Base-by-base conservation (phyloP, 2,888 invertebrate species). In the Caenorhabditis drosophilae region DNA sequence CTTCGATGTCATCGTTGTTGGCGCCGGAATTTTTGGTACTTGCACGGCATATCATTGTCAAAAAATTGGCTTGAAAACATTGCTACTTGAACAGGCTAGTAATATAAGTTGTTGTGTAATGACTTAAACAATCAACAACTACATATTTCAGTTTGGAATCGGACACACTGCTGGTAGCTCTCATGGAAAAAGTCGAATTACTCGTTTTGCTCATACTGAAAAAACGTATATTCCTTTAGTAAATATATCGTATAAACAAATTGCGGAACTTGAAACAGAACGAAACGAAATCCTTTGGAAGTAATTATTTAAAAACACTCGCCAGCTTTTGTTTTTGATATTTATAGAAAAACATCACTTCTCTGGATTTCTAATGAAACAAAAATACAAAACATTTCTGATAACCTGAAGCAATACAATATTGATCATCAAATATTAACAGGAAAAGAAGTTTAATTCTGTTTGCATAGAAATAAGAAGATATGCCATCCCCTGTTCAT, bases 151-250 rank as follows among this genome's bases (percentile, higher is more conserved):
- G 79, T 79, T 72, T 42, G 20, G 59, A 35, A 50, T 69, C 7
- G 72, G 75, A 18, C 80, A 80, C 54, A 41, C n/a, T 4, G 63
- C 72, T n/a, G 81, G 81, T 22, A 76, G 78, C 47, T 82, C 81
- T 9, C 81, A 81, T 46, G 81, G 81, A 27, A 73, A 67, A 11
- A 78, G 78, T 18, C 50, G 81, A 22, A 82, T 81, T 54, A 82
- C 77, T 41, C 76, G 81, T n/a, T 75, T 74, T 42, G 78, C 77
- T 7, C 81, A 81, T 53, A 67, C 67, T 16, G 67, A 79, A 11
- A 52, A 61, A 0, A 60, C 70, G 11, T 80, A 78, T 53, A 53
- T 80, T 18, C 67, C 67, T 1, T 34, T 75, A 6, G 73, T 75
- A 9, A 56, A 53, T 16, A 73, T 73, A 31, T 52, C 75, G 0